phyloP scores from a whole-genome alignment of 1,140 invertebrate species.

The Anthonomus grandis region DNA sequence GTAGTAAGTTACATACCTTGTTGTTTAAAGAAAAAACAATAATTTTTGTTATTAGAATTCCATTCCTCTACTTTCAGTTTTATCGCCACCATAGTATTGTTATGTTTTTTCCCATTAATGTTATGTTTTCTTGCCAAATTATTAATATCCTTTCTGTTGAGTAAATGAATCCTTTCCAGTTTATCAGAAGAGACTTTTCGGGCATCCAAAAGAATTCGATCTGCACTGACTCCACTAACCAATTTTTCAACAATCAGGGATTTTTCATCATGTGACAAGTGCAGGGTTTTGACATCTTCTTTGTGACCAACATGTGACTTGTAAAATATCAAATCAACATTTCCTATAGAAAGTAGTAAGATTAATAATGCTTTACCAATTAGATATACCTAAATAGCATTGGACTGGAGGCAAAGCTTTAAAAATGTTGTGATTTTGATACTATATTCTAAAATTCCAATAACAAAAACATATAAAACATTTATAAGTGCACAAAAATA shows the following conservation, averaged over 20 bases:
- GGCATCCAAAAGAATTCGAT: slow-evolving; percentile 23
- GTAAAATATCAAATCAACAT: slow-evolving; percentile 7
- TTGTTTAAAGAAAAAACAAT: slow-evolving; percentile 23
- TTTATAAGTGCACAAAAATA: too few species aligned
- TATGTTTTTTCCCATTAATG: slow-evolving; percentile 16
- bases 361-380: too few species aligned
- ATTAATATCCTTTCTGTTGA: slow-evolving; percentile 14
- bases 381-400: too few species aligned
- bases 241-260: slow-evolving; percentile 17
- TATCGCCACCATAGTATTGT: slow-evolving; percentile 19
- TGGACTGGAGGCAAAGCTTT: too few species aligned
- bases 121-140: slow-evolving; percentile 22
- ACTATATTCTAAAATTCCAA: too few species aligned
- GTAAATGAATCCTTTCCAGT: slow-evolving; percentile 12
- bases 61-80: slow-evolving; percentile 21
- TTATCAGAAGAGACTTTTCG: slow-evolving; percentile 6
- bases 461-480: too few species aligned
- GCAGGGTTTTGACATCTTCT: slow-evolving; percentile 14
- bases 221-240: slow-evolving; percentile 1
- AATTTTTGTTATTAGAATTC: slow-evolving; percentile 24
- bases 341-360: slow-evolving; percentile 7
- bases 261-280: slow-evolving; percentile 16
- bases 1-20: slow-evolving; percentile 6
- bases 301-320: slow-evolving; percentile 24
- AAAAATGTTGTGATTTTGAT: too few species aligned